Evolutionary conservation across 1,140 invertebrate genomes (phyloP).

Genomic region (Pogonus chalceus): DNA sequence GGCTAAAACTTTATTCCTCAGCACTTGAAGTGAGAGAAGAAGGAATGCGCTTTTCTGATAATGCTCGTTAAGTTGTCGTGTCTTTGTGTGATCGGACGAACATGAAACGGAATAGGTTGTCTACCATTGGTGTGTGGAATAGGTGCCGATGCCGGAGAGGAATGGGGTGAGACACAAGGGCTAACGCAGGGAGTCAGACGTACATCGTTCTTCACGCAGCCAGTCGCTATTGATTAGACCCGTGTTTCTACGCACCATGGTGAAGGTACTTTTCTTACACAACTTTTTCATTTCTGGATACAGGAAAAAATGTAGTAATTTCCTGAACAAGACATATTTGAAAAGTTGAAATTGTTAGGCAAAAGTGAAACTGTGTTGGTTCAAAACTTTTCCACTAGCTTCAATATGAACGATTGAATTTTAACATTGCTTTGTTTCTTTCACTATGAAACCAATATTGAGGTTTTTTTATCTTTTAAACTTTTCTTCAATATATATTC

Average conservation of each 20-base stretch:
- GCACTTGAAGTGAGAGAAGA: neutral
- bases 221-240: conserved; percentile 2
- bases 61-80: conserved; percentile 7
- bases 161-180: no score
- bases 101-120: neutral
- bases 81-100: conserved; percentile 2
- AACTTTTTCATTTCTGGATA: conserved; percentile 3
- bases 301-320: neutral
- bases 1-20: conserved; percentile 2
- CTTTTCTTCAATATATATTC: no score
- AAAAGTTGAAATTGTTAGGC: neutral
- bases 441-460: no score
- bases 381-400: neutral
- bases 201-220: conserved; percentile 1
- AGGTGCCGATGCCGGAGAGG: neutral
- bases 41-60: conserved; percentile 7
- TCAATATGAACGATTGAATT: no score
- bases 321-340: neutral
- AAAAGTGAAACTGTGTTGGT: neutral
- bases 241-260: neutral
- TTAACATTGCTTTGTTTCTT: no score
- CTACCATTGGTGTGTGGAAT: no score
- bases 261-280: neutral
- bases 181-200: neutral
- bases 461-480: no score